Conservation (phyloP, 2,888 invertebrate genomes). For the Ypsolopha scabrella region DNA sequence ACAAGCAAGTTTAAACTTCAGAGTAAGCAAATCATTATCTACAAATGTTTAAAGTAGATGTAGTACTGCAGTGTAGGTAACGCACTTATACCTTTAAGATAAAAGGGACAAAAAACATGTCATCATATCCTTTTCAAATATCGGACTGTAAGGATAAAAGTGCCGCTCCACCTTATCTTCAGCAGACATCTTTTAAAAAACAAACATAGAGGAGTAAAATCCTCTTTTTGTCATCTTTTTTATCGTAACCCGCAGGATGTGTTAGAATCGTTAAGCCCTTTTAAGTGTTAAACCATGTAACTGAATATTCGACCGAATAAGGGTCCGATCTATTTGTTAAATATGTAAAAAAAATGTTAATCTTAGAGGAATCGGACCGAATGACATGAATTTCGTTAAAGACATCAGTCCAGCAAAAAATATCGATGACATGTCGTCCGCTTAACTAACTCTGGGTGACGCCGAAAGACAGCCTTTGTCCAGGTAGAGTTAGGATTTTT, state of each 20-base stretch:
- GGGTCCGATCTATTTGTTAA: conserved; percentile 69
- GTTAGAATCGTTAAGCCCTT: conserved; percentile 71
- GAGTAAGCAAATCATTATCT: too few species aligned
- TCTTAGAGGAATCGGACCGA: conserved; percentile 66
- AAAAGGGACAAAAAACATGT: conserved; percentile 62
- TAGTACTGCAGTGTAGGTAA: conserved; percentile 6
- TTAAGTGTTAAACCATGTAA: conserved; percentile 72
- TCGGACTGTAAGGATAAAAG: conserved; percentile 67
- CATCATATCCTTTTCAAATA: conserved; percentile 71
- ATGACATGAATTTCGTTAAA: conserved; percentile 68
- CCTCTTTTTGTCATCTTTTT: conserved; percentile 65
- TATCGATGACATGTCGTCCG: conserved; percentile 55
- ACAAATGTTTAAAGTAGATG: conserved; percentile 2
- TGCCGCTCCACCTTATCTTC: conserved; percentile 64
- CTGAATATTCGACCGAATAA: conserved; percentile 67
- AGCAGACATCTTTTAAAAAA: conserved; percentile 70
- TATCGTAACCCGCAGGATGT: conserved; percentile 70
- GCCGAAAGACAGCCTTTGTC: conserved; percentile 33
- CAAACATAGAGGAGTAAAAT: conserved; percentile 58
- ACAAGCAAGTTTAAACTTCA: too few species aligned
- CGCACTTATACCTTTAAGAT: conserved; percentile 40
- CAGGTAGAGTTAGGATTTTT: conserved; percentile 40
- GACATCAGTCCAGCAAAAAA: conserved; percentile 63
- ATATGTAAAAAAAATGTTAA: conserved; percentile 61
- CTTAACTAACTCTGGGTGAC: conserved; percentile 45